Evolutionary conservation across 2,888 invertebrate species (phyloP), one percentile per base, ranked within the genome.

Genomic region (Pterostichus niger): DNA sequence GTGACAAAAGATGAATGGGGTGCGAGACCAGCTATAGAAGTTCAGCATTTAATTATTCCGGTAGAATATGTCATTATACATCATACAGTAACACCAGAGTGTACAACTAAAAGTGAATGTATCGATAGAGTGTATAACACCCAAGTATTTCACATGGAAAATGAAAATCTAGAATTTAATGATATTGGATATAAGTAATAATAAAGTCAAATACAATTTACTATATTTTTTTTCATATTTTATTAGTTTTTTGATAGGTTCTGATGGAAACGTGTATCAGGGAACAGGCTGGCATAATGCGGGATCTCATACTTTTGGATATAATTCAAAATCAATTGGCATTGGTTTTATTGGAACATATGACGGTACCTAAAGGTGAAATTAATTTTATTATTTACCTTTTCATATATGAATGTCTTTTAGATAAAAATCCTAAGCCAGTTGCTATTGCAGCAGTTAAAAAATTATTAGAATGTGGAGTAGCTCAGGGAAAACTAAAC

Each of bases 1-100:
- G 90, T 94, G n/a, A 88, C 90, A 0, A 92, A 92, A 86, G 88
- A 88, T 0, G 89, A 92, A 77, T 95, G 95, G 95, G 93, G 91
- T n/a, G 93, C 91, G 0, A 87, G 90, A 71, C 87, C 87, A 0
- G 89, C 93, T 0, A 85, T 86, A 2, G 89, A 89, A 6, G 89
- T 93, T 4, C 90, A 92, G 79, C 94, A 94, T 85, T 85, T 89
- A 13, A 87, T 90, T 52, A 85, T 90, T 78, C 93, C 93, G 0
- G 88, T 93, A 15, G 87, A 89, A 3, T 89, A 92, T 83, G 92
- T 91, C 0, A 86, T 93, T 0, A 89, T 94, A 59, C 93, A 93
- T 85, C 93, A 94, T 85, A 92, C 93, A 0, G 92, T 91, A 0
- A 91, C 92, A 0, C 86, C 89, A 0, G 88, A 89, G n/a, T 94